Conservation (phyloP, 2,113 vertebrate genomes). For the Fregetta grallaria region DNA sequence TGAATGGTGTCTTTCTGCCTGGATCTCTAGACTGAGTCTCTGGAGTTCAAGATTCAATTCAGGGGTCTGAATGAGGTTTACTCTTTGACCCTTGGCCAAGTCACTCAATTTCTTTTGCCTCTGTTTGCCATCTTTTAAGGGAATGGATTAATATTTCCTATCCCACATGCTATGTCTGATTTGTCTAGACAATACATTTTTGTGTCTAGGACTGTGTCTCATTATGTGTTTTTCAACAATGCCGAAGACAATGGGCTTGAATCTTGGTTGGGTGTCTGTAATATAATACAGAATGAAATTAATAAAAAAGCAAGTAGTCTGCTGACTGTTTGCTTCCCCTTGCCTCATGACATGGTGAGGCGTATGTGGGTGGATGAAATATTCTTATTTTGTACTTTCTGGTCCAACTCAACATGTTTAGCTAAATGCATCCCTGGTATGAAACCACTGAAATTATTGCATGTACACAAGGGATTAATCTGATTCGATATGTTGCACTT, state of each 20-base stretch:
- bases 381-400: slow-evolving; percentile 30
- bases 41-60: not conserved
- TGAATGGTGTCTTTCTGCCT: not conserved
- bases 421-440: not conserved
- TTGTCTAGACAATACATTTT: slow-evolving; percentile 67
- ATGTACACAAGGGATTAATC: not conserved
- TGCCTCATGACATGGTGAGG: slow-evolving; percentile 44
- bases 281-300: slow-evolving; percentile 40
- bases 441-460: not conserved
- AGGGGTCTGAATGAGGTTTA: not conserved
- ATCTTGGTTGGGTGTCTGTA: slow-evolving; percentile 51
- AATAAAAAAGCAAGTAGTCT: slow-evolving; percentile 37
- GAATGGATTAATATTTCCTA: slow-evolving; percentile 33
- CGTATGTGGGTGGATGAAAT: slow-evolving; percentile 29
- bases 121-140: slow-evolving; percentile 41
- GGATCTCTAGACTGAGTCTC: not conserved
- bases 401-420: not conserved
- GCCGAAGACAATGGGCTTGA: slow-evolving; percentile 28
- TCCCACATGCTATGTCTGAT: slow-evolving; percentile 56
- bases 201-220: slow-evolving; percentile 56
- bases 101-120: slow-evolving; percentile 16
- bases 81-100: slow-evolving; percentile 19
- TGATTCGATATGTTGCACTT: not conserved
- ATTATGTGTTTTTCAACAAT: slow-evolving; percentile 53
- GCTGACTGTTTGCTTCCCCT: slow-evolving; percentile 34